These are phyloP conservation scores for Agriopis marginaria DNA, from an alignment of 2,888 invertebrate genomes.

Conservation along the genomic window DNA sequence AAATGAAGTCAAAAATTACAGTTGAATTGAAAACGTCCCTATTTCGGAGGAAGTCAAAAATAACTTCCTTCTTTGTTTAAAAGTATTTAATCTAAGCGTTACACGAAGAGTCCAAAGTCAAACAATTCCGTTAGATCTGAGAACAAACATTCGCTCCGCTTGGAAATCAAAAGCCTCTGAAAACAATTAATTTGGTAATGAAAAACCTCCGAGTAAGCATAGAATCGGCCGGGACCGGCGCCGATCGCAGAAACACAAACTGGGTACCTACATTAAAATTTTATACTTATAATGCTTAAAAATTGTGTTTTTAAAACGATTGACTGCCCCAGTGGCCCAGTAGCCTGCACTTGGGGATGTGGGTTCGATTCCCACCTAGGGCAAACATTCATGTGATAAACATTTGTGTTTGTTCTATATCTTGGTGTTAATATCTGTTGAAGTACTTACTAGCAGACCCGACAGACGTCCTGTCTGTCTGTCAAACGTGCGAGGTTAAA, in stretches of 20 bases:
- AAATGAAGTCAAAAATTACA: neutral
- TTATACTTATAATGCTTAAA: too few relatives aligned
- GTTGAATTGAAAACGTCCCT: neutral
- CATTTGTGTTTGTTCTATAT: too few relatives aligned
- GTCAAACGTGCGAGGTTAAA: too few relatives aligned
- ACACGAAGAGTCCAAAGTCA: conserved; percentile 18
- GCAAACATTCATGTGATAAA: too few relatives aligned
- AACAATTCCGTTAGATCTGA: conserved; percentile 18
- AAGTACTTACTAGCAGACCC: too few relatives aligned
- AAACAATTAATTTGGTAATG: conserved; percentile 34
- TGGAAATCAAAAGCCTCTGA: conserved; percentile 21
- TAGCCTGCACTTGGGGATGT: too few relatives aligned
- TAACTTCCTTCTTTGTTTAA: conserved; percentile 6
- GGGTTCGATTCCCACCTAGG: too few relatives aligned
- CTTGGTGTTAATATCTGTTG: too few relatives aligned
- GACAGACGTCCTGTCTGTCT: too few relatives aligned
- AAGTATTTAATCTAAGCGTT: conserved; percentile 14
- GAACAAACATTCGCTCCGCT: conserved; percentile 23
- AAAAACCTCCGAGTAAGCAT: conserved; percentile 16
- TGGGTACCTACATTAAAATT: neutral
- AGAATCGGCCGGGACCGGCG: neutral
- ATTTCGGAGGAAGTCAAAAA: neutral
- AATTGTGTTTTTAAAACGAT: too few relatives aligned
- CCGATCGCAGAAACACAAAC: neutral
- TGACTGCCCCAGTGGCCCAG: too few relatives aligned